A percentile compares a stretch with the other conserved stretches of the same genome.
Conservation (phyloP, 2,797 vertebrate species). For the Pseudochaenichthys georgianus region DNA sequence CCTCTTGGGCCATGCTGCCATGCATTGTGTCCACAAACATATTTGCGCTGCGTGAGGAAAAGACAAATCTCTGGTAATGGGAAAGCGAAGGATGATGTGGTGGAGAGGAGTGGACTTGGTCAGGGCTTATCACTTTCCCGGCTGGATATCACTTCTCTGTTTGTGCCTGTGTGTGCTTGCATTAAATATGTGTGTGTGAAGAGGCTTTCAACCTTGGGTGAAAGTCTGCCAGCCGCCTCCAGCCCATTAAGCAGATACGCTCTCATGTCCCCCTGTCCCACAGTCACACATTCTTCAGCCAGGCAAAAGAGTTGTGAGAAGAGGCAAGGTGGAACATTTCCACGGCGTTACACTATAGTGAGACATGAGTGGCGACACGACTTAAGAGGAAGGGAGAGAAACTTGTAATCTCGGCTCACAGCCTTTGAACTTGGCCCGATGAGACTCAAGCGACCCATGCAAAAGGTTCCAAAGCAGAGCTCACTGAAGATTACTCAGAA, state of each 20-base stretch:
- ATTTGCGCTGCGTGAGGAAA: conserved; percentile 42
- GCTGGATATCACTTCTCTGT: conserved; percentile 46
- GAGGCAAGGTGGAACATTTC: conserved; percentile 73
- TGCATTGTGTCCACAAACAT: conserved; percentile 54
- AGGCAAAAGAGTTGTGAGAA: conserved; percentile 63
- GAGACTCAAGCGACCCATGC: conserved; percentile 82
- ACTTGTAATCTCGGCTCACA: conserved; percentile 83
- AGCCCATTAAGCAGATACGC: conserved; percentile 65
- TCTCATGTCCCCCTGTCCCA: conserved; percentile 61
- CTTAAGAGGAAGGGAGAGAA: conserved; percentile 78
- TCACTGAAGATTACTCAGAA: conserved; percentile 86
- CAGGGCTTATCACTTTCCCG: conserved; percentile 47
- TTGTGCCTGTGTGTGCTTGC: conserved; percentile 46
- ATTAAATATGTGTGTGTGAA: conserved; percentile 34
- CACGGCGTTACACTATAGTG: conserved; percentile 62
- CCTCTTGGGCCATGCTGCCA: conserved; percentile 61
- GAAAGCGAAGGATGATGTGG: conserved; percentile 37
- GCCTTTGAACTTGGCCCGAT: conserved; percentile 85
- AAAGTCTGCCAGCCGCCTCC: conserved; percentile 63
- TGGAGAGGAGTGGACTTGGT: conserved; percentile 18
- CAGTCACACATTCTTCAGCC: conserved; percentile 57
- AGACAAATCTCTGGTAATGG: conserved; percentile 68
- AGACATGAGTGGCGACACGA: conserved; percentile 72
- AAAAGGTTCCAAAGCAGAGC: conserved; percentile 83
- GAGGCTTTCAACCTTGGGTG: conserved; percentile 62